Conservation (phyloP, 2,113 vertebrate species). For the Cochlearius cochlearius region DNA sequence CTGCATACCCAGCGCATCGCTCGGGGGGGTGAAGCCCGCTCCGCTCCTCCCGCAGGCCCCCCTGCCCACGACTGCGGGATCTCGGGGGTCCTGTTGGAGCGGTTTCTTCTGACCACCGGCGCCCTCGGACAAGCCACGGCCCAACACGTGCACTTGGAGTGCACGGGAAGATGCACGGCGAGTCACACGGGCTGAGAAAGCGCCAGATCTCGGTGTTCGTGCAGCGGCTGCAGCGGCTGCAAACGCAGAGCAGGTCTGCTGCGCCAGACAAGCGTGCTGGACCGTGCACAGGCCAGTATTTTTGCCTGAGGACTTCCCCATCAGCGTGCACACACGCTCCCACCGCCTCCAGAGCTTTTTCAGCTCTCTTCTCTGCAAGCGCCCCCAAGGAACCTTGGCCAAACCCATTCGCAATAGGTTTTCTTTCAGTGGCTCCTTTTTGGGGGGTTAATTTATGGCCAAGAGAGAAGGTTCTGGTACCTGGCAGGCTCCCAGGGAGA, state of each 20-base stretch:
- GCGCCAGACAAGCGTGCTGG: fast-evolving
- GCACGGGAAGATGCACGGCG: background rate
- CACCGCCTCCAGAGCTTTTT: background rate
- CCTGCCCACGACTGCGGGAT: background rate
- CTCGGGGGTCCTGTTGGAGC: background rate
- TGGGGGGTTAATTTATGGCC: background rate
- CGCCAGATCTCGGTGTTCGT: fast-evolving
- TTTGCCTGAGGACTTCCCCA: background rate
- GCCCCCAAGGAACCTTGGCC: background rate
- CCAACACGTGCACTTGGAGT: fast-evolving
- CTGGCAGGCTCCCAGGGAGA: background rate
- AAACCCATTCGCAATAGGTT: background rate
- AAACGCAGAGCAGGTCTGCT: fast-evolving
- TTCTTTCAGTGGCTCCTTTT: background rate
- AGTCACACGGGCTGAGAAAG: too few species aligned
- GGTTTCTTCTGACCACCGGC: background rate
- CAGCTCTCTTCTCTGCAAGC: background rate
- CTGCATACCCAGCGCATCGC: background rate
- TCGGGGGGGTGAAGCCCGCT: background rate
- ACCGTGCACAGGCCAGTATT: fast-evolving
- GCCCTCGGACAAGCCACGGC: fast-evolving
- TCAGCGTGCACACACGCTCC: fast-evolving
- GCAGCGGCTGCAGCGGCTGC: fast-evolving
- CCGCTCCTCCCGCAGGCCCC: background rate
- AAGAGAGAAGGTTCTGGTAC: background rate